A percentile compares a stretch with the other conserved stretches of the same genome.
Evolutionary conservation across 2,888 invertebrate genomes (phyloP).

Genomic region (Heliconius cydno): DNA sequence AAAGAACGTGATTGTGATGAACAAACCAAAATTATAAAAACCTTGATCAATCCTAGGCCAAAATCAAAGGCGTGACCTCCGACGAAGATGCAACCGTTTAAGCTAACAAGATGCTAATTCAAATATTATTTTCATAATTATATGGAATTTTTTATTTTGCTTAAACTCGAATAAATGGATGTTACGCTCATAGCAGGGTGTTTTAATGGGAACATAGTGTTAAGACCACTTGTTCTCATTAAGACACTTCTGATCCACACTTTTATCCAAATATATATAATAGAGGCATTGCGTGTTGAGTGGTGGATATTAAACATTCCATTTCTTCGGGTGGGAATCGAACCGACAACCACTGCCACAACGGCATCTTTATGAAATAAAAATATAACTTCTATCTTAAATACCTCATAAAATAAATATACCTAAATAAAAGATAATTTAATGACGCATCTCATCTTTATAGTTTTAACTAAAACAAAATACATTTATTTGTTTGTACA

Average conservation of each 20-base stretch:
- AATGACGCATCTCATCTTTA: constrained; percentile 4
- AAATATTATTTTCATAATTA: background rate
- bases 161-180: too few relatives aligned
- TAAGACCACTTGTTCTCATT: too few relatives aligned
- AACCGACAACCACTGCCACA: too few relatives aligned
- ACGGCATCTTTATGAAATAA: background rate
- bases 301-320: too few relatives aligned
- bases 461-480: background rate
- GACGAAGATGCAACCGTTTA: background rate
- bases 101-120: background rate
- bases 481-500: background rate
- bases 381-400: background rate
- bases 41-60: background rate
- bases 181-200: too few relatives aligned
- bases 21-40: background rate
- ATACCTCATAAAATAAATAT: constrained; percentile 19
- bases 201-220: too few relatives aligned
- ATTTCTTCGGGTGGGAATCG: too few relatives aligned
- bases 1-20: background rate
- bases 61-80: background rate
- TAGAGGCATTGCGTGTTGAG: too few relatives aligned
- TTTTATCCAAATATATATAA: too few relatives aligned
- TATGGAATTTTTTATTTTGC: too few relatives aligned
- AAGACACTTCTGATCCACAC: too few relatives aligned
- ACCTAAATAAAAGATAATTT: background rate